A percentile compares a stretch with the other conserved stretches of the same genome.
Evolutionary conservation across 2,797 vertebrate genomes (phyloP).

Genomic region (Odontamblyopus rebecca): DNA sequence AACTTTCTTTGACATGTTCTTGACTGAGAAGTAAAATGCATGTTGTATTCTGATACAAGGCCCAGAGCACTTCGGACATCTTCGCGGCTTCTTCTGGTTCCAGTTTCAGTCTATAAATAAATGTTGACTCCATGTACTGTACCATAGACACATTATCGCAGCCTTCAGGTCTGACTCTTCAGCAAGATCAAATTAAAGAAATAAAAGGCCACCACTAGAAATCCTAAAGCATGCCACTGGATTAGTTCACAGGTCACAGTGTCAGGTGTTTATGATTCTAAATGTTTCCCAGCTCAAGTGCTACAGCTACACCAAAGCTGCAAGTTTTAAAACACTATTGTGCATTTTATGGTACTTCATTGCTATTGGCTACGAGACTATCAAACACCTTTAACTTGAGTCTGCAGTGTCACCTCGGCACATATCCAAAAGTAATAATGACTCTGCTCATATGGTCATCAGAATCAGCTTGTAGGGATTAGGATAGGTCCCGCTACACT

Average conservation of each 20-base stretch:
- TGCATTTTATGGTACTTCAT: constrained; percentile 8
- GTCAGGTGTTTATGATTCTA: constrained; percentile 38
- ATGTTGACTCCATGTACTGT: constrained; percentile 50
- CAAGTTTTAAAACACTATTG: constrained; percentile 36
- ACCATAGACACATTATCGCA: constrained; percentile 37
- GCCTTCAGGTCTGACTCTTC: constrained; percentile 29
- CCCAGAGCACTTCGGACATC: constrained; percentile 55
- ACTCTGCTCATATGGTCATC: constrained; percentile 46
- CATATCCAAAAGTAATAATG: constrained; percentile 51
- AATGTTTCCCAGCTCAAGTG: constrained; percentile 28
- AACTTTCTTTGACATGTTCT: constrained; percentile 1
- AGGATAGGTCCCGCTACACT: constrained; percentile 53
- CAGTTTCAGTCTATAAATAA: constrained; percentile 79
- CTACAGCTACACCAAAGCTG: constrained; percentile 16
- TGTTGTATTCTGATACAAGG: constrained; percentile 54
- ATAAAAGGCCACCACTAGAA: constrained; percentile 40
- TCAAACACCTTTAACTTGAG: constrained; percentile 38
- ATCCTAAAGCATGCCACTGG: constrained; percentile 32
- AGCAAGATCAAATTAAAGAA: constrained; percentile 46
- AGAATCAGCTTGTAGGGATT: constrained; percentile 54
- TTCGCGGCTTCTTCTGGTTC: constrained; percentile 68
- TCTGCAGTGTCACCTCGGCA: constrained; percentile 33
- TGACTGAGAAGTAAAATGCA: constrained; percentile 35
- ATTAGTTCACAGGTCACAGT: constrained; percentile 58
- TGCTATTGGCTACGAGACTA: constrained; percentile 15